Conservation (phyloP, 2,888 invertebrate genomes). For the Pammene aurita region DNA sequence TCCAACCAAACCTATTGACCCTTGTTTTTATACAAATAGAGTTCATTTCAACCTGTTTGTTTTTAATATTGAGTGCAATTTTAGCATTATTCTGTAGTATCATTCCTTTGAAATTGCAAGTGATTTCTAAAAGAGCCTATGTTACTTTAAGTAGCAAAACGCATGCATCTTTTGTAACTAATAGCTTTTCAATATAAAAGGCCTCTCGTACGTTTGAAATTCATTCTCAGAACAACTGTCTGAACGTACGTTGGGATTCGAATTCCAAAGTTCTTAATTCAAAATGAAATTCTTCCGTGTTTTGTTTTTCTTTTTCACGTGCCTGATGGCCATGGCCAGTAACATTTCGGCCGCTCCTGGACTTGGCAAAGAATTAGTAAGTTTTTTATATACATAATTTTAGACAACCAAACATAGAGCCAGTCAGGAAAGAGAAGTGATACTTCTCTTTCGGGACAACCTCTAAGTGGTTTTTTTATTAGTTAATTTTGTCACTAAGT, state of each 20-base stretch:
- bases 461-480: too few species aligned
- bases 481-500: too few species aligned
- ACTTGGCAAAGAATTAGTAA: slow-evolving; percentile 30
- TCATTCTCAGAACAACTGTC: slow-evolving; percentile 15
- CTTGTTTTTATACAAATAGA: not conserved
- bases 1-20: not conserved
- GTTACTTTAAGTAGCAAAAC: not conserved
- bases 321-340: slow-evolving; percentile 34
- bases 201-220: not conserved
- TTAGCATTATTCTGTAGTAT: not conserved
- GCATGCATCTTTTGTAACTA: not conserved
- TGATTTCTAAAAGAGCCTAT: not conserved
- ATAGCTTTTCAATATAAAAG: slow-evolving; percentile 13
- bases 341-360: slow-evolving; percentile 28
- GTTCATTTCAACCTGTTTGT: not conserved
- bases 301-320: slow-evolving; percentile 39
- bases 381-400: not conserved
- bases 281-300: slow-evolving; percentile 37
- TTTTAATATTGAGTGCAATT: not conserved
- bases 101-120: not conserved
- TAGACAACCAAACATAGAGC: too few species aligned
- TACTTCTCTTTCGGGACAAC: too few species aligned
- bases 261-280: slow-evolving; percentile 11
- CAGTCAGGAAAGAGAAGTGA: too few species aligned
- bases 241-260: slow-evolving; percentile 1